Percentiles rank a stretch among this genome's conserved stretches.
phyloP scores from a whole-genome alignment of 2,797 vertebrate genomes.

The Siniperca obscura region DNA sequence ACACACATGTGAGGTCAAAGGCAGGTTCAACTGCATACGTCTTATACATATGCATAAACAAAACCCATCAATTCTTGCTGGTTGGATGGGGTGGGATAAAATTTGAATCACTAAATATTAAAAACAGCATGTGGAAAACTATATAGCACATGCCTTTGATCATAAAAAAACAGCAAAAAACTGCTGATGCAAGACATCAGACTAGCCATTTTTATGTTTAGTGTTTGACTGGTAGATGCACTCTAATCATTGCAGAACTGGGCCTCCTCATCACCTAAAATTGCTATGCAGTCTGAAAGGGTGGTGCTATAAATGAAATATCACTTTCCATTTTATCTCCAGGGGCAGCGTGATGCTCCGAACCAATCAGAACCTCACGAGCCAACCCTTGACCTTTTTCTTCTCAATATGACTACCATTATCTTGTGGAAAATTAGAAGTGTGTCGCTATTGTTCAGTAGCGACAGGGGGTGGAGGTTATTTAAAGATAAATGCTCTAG shows the following conservation, averaged over 20 bases:
- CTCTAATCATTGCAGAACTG: constrained; percentile 68
- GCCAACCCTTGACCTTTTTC: constrained; percentile 89
- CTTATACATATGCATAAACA: constrained; percentile 82
- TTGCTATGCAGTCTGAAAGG: constrained; percentile 60
- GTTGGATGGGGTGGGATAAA: constrained; percentile 57
- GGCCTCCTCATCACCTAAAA: constrained; percentile 71
- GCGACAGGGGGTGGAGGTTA: constrained; percentile 77
- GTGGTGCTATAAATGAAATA: constrained; percentile 77
- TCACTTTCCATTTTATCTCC: constrained; percentile 79
- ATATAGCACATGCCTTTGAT: constrained; percentile 58
- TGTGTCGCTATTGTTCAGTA: constrained; percentile 87
- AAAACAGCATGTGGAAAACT: constrained; percentile 57
- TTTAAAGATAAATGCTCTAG: constrained; percentile 85
- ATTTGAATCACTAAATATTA: constrained; percentile 70
- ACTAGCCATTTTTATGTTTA: constrained; percentile 59
- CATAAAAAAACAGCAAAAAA: constrained; percentile 44
- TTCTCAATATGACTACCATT: constrained; percentile 87
- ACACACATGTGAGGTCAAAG: constrained; percentile 76
- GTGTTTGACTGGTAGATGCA: constrained; percentile 58
- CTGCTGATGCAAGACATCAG: constrained; percentile 59
- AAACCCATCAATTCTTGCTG: constrained; percentile 79
- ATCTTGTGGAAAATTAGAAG: constrained; percentile 90
- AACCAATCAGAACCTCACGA: constrained; percentile 86
- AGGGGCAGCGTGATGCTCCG: constrained; percentile 74
- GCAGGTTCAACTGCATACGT: constrained; percentile 79